Evolutionary conservation across 2,113 vertebrate genomes (phyloP).

Genomic region (Corydoras sp.): DNA sequence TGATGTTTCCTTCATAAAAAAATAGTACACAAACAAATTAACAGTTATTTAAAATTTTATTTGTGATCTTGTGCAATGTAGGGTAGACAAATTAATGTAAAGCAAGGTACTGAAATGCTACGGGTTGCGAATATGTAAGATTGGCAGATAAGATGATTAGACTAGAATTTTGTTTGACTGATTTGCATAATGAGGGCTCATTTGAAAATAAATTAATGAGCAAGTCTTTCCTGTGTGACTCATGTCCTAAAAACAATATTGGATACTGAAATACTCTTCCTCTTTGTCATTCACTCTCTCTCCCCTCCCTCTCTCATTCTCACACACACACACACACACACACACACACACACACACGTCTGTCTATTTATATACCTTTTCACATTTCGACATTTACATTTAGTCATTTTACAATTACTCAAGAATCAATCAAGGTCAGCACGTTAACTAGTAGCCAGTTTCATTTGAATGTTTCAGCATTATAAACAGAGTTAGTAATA

Average conservation of each 20-base stretch:
- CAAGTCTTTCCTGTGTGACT: conserved; percentile 30
- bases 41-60: too few relatives aligned
- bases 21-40: too few relatives aligned
- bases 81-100: conserved; percentile 18
- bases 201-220: conserved; percentile 12
- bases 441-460: too few relatives aligned
- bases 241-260: conserved; percentile 32
- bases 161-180: conserved; percentile 37
- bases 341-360: not conserved
- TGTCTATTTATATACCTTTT: too few relatives aligned
- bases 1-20: too few relatives aligned
- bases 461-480: too few relatives aligned
- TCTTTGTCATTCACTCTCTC: too few relatives aligned
- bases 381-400: too few relatives aligned
- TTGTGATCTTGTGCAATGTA: not conserved
- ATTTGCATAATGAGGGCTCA: conserved; percentile 20
- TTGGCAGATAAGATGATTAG: conserved; percentile 39
- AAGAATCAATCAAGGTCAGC: too few relatives aligned
- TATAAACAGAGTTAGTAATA: too few relatives aligned
- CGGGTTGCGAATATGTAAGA: conserved; percentile 30
- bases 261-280: not conserved
- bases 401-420: too few relatives aligned
- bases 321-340: not conserved
- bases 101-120: conserved; percentile 25
- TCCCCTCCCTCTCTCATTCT: conserved; percentile 15